These are phyloP conservation scores for Melipona quadrifasciata DNA, from an alignment of 1,140 invertebrate genomes.

Conservation along the genomic window DNA sequence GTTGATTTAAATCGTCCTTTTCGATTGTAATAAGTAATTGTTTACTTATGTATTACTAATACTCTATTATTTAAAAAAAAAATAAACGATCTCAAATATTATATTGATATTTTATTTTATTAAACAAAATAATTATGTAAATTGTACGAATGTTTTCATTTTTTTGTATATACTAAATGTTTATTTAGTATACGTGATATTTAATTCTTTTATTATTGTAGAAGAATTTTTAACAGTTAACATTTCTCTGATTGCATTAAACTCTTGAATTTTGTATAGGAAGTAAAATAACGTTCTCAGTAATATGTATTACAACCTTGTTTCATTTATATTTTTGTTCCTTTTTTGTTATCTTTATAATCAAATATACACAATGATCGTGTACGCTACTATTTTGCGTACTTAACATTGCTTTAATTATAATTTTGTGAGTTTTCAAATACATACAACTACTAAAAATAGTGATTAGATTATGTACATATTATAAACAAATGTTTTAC, in stretches of 20 bases:
- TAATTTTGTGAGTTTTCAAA: slow-evolving; percentile 15
- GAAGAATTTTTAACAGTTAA: background rate
- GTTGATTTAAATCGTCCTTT: slow-evolving; percentile 16
- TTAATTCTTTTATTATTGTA: background rate
- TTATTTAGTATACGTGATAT: background rate
- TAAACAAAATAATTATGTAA: background rate
- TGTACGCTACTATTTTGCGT: slow-evolving; percentile 13
- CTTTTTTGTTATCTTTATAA: slow-evolving; percentile 18
- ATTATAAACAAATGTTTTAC: slow-evolving; percentile 3
- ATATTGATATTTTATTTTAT: slow-evolving; percentile 13
- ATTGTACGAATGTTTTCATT: background rate
- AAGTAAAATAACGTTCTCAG: background rate
- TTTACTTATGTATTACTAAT: background rate
- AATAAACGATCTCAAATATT: background rate
- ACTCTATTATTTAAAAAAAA: background rate
- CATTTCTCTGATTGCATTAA: background rate
- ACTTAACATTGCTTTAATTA: slow-evolving; percentile 44
- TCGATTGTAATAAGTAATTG: background rate
- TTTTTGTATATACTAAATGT: background rate
- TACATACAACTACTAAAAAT: slow-evolving; percentile 4
- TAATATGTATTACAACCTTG: slow-evolving; percentile 19
- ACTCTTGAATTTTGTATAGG: background rate
- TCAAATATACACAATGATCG: slow-evolving; percentile 33
- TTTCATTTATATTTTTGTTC: slow-evolving; percentile 24
- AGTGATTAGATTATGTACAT: background rate